phyloP scores from a whole-genome alignment of 2,113 vertebrate species.

The Pterophyllum scalare region DNA sequence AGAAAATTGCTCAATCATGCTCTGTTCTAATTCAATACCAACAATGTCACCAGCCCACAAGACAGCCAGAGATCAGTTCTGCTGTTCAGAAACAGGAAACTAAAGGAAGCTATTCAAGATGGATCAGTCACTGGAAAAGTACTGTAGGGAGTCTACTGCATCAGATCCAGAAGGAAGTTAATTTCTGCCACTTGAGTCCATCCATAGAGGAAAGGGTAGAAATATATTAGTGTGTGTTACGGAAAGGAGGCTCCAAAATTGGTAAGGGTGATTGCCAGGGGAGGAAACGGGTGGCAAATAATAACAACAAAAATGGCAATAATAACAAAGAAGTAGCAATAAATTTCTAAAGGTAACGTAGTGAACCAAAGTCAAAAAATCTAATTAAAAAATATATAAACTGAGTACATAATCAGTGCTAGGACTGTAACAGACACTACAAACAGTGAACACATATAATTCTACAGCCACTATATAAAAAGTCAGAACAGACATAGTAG shows the following conservation, averaged over 20 bases:
- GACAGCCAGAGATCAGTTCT: slow-evolving; percentile 48
- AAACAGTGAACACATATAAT: slow-evolving; percentile 33
- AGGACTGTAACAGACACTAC: slow-evolving; percentile 7
- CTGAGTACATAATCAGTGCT: slow-evolving; percentile 8
- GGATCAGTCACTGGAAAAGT: slow-evolving; percentile 32
- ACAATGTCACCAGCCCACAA: slow-evolving; percentile 56
- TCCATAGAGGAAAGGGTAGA: slow-evolving; percentile 47
- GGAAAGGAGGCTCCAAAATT: slow-evolving; percentile 52
- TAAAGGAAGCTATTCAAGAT: slow-evolving; percentile 34
- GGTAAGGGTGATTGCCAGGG: slow-evolving; percentile 50
- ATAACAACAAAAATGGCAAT: slow-evolving; percentile 70
- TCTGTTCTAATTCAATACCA: slow-evolving; percentile 26
- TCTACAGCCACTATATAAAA: background rate
- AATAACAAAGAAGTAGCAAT: slow-evolving; percentile 45
- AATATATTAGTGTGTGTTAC: slow-evolving; percentile 78
- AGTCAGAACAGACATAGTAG: slow-evolving; percentile 1
- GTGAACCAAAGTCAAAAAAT: slow-evolving; percentile 16
- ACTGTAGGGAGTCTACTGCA: slow-evolving; percentile 33
- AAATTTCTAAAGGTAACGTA: slow-evolving; percentile 39
- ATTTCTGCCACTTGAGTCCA: slow-evolving; percentile 48
- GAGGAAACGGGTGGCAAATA: slow-evolving; percentile 68
- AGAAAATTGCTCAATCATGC: slow-evolving; percentile 37
- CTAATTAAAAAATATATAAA: slow-evolving; percentile 20
- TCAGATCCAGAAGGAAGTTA: slow-evolving; percentile 47
- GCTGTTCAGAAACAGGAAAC: slow-evolving; percentile 50